Evolutionary conservation across 2,888 invertebrate species (phyloP).

Genomic region (Coelinius sp.): DNA sequence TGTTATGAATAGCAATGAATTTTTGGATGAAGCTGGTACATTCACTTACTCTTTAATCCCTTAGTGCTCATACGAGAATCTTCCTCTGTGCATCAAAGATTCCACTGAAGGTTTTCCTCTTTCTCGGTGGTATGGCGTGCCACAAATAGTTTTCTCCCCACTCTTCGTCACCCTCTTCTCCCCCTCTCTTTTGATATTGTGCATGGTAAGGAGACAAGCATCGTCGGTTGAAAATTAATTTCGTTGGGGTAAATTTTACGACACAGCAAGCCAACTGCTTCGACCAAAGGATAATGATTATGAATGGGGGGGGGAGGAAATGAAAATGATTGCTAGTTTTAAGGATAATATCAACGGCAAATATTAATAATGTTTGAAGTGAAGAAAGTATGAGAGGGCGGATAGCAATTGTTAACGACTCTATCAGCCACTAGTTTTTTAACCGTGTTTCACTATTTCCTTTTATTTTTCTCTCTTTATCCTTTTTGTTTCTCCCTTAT

Average conservation of each 20-base stretch:
- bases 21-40: background rate
- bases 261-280: background rate
- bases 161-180: background rate
- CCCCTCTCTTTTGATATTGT: background rate
- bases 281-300: background rate
- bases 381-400: background rate
- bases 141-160: background rate
- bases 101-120: background rate
- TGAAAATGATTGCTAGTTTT: background rate
- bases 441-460: background rate
- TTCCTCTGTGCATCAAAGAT: background rate
- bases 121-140: background rate
- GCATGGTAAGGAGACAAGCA: slow-evolving; percentile 1
- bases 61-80: background rate
- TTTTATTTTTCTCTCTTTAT: background rate
- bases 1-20: background rate
- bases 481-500: background rate
- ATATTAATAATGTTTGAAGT: slow-evolving; percentile 4
- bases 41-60: background rate
- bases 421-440: slow-evolving; percentile 15
- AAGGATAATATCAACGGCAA: background rate
- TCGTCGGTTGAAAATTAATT: background rate
- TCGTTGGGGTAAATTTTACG: background rate
- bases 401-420: background rate
- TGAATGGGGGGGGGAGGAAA: background rate